Conservation (phyloP, 1,140 invertebrate species). For the Heliothis virescens region DNA sequence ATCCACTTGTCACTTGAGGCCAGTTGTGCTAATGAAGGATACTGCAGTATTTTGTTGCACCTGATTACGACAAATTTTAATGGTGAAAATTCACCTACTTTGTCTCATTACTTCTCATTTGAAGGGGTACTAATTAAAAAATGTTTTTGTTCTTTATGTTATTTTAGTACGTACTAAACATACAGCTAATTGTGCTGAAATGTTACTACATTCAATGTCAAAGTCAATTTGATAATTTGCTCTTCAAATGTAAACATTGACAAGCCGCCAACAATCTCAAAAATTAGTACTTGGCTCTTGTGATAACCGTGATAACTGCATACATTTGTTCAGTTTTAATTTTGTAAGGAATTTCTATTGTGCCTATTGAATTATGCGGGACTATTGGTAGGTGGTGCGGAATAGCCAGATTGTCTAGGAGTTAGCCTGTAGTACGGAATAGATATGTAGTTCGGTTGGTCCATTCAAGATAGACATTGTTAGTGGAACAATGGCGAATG, state of each 20-base stretch:
- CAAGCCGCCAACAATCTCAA: conserved; percentile 36
- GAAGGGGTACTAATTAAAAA: background rate
- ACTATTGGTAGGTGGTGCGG: background rate
- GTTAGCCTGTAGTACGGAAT: background rate
- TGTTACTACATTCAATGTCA: conserved; percentile 30
- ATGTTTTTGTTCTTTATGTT: background rate
- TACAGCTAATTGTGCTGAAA: background rate
- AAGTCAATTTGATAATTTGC: conserved; percentile 40
- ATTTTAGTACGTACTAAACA: background rate
- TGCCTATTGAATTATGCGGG: too few relatives aligned
- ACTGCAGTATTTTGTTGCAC: conserved; percentile 22
- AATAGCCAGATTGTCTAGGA: background rate
- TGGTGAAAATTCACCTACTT: background rate
- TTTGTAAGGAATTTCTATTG: conserved; percentile 21
- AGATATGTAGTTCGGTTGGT: background rate
- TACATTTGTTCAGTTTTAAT: conserved; percentile 16
- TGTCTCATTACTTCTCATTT: too few relatives aligned
- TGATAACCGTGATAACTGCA: conserved; percentile 21
- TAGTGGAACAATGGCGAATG: background rate
- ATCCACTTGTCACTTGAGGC: conserved; percentile 69
- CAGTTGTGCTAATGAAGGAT: conserved; percentile 57
- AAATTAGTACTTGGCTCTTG: conserved; percentile 20
- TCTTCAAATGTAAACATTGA: conserved; percentile 34
- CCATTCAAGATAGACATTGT: background rate
- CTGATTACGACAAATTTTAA: background rate